A percentile compares a stretch with the other conserved stretches of the same genome.
These are phyloP conservation scores for Leistus spinibarbis DNA, from an alignment of 2,888 invertebrate species.

Conservation along the genomic window DNA sequence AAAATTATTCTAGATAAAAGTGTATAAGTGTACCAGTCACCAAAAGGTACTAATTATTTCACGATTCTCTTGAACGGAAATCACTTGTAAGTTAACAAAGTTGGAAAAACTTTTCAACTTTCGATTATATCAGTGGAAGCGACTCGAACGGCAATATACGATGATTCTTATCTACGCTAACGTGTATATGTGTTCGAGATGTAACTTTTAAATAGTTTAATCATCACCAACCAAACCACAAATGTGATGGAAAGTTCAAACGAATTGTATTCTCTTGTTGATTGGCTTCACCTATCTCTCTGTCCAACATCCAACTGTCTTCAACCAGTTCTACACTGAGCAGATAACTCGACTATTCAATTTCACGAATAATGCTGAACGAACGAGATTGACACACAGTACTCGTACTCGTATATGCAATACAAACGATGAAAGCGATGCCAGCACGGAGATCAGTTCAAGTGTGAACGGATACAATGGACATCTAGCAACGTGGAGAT, in stretches of 20 bases:
- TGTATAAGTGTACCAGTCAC: neutral
- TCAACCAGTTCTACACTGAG: too few relatives aligned
- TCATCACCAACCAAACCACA: neutral
- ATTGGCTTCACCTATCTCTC: too few relatives aligned
- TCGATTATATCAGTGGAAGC: neutral
- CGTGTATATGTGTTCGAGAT: neutral
- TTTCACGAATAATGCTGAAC: neutral
- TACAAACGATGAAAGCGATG: neutral
- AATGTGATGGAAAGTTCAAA: neutral
- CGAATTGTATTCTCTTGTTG: neutral
- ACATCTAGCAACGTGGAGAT: neutral
- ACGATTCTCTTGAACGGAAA: neutral
- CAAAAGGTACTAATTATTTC: neutral
- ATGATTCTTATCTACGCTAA: neutral
- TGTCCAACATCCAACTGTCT: too few relatives aligned
- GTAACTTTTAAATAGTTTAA: neutral
- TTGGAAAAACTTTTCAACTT: neutral
- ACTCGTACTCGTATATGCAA: neutral
- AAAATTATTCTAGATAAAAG: neutral
- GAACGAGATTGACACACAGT: neutral
- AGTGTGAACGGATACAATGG: neutral
- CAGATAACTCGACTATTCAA: neutral
- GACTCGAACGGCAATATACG: neutral
- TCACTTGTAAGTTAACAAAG: neutral
- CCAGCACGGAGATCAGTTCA: neutral